phyloP scores from a whole-genome alignment of 2,888 invertebrate species.

The Macrostomum cliftonense region DNA sequence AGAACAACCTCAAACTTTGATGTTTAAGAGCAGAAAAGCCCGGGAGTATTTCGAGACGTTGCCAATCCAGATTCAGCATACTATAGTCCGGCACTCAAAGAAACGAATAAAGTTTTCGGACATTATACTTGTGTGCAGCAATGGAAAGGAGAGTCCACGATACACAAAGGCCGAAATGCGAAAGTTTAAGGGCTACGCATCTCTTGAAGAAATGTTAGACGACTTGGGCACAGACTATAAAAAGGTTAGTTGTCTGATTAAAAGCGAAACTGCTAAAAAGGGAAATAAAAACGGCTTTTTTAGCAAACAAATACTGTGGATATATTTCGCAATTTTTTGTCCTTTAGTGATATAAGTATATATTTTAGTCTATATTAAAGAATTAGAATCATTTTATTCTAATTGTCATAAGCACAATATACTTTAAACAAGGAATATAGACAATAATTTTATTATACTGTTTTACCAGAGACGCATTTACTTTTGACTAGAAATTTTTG shows the following conservation, averaged over 20 bases:
- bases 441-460: too few relatives aligned
- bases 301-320: too few relatives aligned
- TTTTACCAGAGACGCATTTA: too few relatives aligned
- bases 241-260: constrained; percentile 29
- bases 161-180: constrained; percentile 21
- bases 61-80: constrained; percentile 5
- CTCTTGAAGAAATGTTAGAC: constrained; percentile 69
- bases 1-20: background rate
- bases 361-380: too few relatives aligned
- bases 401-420: too few relatives aligned
- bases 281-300: too few relatives aligned
- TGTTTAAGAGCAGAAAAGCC: constrained; percentile 2
- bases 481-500: too few relatives aligned
- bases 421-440: too few relatives aligned
- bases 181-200: constrained; percentile 62
- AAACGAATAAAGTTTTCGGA: constrained; percentile 2
- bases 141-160: constrained; percentile 2
- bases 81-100: background rate
- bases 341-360: too few relatives aligned
- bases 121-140: background rate
- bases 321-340: too few relatives aligned
- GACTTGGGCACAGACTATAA: constrained; percentile 28
- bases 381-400: too few relatives aligned
- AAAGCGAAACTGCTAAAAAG: too few relatives aligned
- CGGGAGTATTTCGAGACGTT: constrained; percentile 45